Conservation (phyloP, 2,113 vertebrate genomes). For the Tamias sibiricus region DNA sequence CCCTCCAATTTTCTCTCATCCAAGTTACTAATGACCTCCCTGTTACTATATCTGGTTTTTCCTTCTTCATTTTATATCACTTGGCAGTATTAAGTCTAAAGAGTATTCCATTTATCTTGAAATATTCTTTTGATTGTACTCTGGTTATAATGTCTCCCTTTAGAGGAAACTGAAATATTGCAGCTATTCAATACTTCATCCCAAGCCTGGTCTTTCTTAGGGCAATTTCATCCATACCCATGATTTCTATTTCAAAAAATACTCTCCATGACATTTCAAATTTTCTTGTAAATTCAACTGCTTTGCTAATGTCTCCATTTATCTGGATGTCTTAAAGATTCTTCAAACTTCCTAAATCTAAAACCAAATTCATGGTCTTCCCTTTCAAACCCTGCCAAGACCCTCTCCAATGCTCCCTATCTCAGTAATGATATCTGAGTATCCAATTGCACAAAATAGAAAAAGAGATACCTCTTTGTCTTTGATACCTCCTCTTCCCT, state of each 20-base stretch:
- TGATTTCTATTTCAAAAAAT: neutral
- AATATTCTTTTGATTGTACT: slow-evolving; percentile 1
- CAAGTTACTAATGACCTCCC: neutral
- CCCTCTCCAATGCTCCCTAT: neutral
- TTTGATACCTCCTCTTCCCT: neutral
- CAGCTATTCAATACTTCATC: slow-evolving; percentile 29
- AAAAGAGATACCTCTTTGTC: slow-evolving; percentile 9
- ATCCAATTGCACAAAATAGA: slow-evolving; percentile 11
- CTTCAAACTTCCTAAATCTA: neutral
- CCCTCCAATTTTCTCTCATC: slow-evolving; percentile 6
- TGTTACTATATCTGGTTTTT: slow-evolving; percentile 34
- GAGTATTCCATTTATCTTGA: slow-evolving; percentile 10
- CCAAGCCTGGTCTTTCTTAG: neutral
- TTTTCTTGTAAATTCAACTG: slow-evolving; percentile 34
- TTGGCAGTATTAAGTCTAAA: slow-evolving; percentile 13
- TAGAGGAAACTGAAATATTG: slow-evolving; percentile 24
- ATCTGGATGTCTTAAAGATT: slow-evolving; percentile 24
- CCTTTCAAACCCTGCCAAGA: slow-evolving; percentile 7
- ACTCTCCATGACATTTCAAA: neutral
- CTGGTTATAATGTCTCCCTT: neutral
- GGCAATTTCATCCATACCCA: neutral
- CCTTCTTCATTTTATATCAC: neutral
- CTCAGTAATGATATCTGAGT: neutral
- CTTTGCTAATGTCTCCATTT: slow-evolving; percentile 15
- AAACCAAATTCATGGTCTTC: slow-evolving; percentile 42